A percentile compares a stretch with the other conserved stretches of the same genome.
These are phyloP conservation scores for Paraescarpia echinospica DNA, from an alignment of 1,140 invertebrate genomes.

Conservation along the genomic window DNA sequence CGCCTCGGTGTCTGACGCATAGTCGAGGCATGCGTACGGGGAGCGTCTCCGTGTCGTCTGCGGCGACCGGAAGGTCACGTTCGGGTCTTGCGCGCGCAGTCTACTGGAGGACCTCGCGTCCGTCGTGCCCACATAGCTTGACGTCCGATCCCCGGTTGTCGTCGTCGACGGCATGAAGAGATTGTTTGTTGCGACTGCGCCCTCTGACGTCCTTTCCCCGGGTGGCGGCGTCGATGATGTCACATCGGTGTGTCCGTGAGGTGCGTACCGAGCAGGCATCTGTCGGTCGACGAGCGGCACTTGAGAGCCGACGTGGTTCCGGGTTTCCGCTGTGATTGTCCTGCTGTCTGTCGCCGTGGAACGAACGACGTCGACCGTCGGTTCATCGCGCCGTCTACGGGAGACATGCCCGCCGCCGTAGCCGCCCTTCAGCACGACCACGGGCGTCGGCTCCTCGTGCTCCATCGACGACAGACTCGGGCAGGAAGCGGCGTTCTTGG, in stretches of 20 bases:
- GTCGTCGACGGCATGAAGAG: neutral
- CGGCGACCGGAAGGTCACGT: constrained; percentile 19
- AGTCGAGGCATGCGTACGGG: constrained; percentile 17
- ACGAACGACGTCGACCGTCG: constrained; percentile 10
- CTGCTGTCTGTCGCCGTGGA: constrained; percentile 59
- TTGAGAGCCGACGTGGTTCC: neutral
- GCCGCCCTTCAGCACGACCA: constrained; percentile 83
- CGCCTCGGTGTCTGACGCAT: constrained; percentile 28
- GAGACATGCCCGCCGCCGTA: neutral
- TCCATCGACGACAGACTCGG: constrained; percentile 67
- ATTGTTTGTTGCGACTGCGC: neutral
- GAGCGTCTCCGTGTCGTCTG: neutral
- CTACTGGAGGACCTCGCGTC: neutral
- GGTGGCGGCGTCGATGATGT: constrained; percentile 34
- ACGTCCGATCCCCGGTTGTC: neutral
- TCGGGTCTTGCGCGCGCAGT: neutral
- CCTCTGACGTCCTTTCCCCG: neutral
- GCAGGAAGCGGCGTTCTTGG: constrained; percentile 33
- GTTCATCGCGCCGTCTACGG: neutral
- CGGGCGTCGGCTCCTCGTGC: constrained; percentile 79
- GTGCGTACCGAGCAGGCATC: neutral
- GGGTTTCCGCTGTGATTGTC: constrained; percentile 63
- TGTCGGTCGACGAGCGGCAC: constrained; percentile 21
- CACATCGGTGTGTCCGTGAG: constrained; percentile 27
- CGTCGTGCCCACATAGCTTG: too few species aligned